Base-by-base conservation (phyloP, 2,113 vertebrate genomes). In the Nettapus auritus region DNA sequence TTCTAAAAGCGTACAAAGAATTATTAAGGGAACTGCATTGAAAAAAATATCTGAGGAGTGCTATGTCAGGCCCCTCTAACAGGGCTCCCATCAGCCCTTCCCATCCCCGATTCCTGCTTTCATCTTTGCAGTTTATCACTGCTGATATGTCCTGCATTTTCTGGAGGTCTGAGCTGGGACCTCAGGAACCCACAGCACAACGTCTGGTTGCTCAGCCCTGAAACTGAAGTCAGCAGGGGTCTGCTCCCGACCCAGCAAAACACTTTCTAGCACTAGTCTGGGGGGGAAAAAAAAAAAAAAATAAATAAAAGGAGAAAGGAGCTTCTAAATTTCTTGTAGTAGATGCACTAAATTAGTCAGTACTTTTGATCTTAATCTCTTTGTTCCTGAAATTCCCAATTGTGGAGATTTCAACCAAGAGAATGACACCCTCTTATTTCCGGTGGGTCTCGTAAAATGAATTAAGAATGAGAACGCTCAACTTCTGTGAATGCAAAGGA, bases 141-240 rank as follows among this genome's bases (percentile, higher is more conserved):
- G 8, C 4, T 36, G 56, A 9, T 4, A 4, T 7, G 13, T 6
- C 60, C 18, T 68, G 59, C 2, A 0, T 23, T n/a, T 79, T 1
- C 62, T 62, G 36, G 22, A 21, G 4, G 10, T 59, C 69, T 89
- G 68, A 40, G 36, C 33, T 23, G 56, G 52, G n/a, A 59, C 8
- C 11, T 14, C 14, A 29, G 38, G 26, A 88, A 76, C 4, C 6
- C 13, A 29, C 33, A 68, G 13, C 18, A 44, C 28, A 71, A 22
- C 1, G 7, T 31, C 53, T 57, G 38, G 5, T 38, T 8, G 17
- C 29, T 83, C 16, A 22, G 1, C 17, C 9, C 60, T 74, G 48
- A 40, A 8, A 44, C 16, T 38, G 44, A 73, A 56, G 31, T 31
- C 38, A 20, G 8, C 5, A 9, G 7, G 19, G 8, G 6, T 71